Base-by-base conservation (phyloP, 1,140 invertebrate genomes). In the Idris sp. region DNA sequence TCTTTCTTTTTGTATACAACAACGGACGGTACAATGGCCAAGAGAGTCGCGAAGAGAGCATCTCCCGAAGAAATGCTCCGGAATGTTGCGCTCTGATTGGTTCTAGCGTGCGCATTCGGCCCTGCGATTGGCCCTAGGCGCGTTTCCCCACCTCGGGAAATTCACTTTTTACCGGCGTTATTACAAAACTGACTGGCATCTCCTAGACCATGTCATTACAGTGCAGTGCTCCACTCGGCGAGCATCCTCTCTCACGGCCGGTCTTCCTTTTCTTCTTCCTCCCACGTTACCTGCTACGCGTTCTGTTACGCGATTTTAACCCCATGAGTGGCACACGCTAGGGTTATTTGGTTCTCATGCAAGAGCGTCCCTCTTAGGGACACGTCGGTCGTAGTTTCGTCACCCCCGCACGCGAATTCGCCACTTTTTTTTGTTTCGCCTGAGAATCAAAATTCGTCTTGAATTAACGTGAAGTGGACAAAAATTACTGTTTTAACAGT, bases 181-280 rank as follows among this genome's bases (percentile, higher is more conserved):
- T 87, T 87, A 87, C 86, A 87, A 87, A 87, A 87, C 84, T 85
- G 82, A 86, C 83, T 81, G 79, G 85, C 81, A 85, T 86, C 84
- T 85, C 84, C 84, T 87, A 87, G 86, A 88, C 81, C 85, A 86
- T 86, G 85, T 88, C 86, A 88, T 87, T 88, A 88, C 84, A 76
- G 74, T 81, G 83, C 82, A 83, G 85, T 84, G 79, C 84, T 85
- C 83, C 79, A 84, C 80, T 82, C 83, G 69, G 83, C 74, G 79
- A 85, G 84, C 78, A 84, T 84, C 84, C 78, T 84, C 78, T 84
- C 73, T 72, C 71, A 59, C 76, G 53, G 61, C 41, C 59, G 58
- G 48, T 74, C 77, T 75, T 77, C 69, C 78, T 78, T 73, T 73
- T 77, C 71, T 65, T 74, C 71, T 64, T 72, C 38, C 65, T 74